Percentiles rank a stretch among this genome's conserved stretches.
Conservation (phyloP, 2,113 vertebrate species). For the Chloebia gouldiae region DNA sequence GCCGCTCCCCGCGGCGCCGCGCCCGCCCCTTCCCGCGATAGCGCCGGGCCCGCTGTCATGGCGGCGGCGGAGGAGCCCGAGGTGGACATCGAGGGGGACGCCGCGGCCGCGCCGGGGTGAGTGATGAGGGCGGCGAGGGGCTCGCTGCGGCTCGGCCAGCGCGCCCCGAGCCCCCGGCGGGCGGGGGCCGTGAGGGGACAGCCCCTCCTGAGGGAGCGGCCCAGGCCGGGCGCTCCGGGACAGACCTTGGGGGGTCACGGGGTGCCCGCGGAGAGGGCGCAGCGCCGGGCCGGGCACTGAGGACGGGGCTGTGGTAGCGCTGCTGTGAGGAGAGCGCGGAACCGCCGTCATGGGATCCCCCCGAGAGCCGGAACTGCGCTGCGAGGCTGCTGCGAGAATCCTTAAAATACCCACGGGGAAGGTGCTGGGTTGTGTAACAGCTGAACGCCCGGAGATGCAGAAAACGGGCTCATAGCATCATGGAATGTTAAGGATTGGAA, state of each 20-base stretch:
- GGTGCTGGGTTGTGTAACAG: not conserved
- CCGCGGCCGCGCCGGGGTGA: slow-evolving; percentile 55
- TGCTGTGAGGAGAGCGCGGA: fast-evolving
- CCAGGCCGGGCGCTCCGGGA: not conserved
- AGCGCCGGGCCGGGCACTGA: not conserved
- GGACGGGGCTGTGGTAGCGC: not conserved
- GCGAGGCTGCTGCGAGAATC: not conserved
- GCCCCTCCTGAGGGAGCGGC: not conserved
- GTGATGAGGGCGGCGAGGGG: not conserved
- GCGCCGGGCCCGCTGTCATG: slow-evolving; percentile 64
- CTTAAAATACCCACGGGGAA: not conserved
- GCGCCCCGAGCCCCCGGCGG: no score
- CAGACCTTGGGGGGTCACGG: not conserved
- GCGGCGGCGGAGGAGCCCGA: slow-evolving; percentile 85
- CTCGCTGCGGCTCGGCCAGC: not conserved
- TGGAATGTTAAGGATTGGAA: not conserved
- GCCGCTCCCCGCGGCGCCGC: not conserved
- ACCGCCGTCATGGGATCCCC: not conserved
- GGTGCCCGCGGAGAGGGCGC: not conserved
- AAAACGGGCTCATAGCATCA: not conserved
- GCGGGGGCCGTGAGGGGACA: no score
- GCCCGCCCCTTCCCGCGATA: not conserved
- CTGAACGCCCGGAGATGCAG: not conserved
- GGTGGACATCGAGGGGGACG: slow-evolving; percentile 92
- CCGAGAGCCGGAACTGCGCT: fast-evolving